Percentiles rank a stretch among this genome's conserved stretches.
phyloP scores from a whole-genome alignment of 2,888 invertebrate genomes.

The Homarus gammarus region DNA sequence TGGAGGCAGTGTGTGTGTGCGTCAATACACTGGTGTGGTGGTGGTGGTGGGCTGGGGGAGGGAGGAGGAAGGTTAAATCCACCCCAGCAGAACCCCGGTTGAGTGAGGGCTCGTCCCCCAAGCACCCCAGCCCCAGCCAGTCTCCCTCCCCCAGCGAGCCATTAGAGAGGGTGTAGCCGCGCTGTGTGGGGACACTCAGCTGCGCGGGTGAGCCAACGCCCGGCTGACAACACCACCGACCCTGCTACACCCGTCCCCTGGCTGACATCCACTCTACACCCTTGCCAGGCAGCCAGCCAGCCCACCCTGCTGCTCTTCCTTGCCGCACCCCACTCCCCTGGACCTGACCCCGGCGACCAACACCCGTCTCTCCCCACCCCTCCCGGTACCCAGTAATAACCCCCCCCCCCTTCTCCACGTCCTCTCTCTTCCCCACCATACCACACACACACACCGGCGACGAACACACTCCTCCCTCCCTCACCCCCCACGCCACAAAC shows the following conservation, averaged over 20 bases:
- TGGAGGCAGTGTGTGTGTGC: neutral
- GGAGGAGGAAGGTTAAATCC: neutral
- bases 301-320: neutral
- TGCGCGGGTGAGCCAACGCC: constrained; percentile 12
- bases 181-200: neutral
- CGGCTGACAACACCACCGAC: neutral
- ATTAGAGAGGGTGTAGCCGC: constrained; percentile 7
- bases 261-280: neutral
- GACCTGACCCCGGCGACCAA: neutral
- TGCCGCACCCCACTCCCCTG: neutral
- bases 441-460: neutral
- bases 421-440: no score
- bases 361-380: neutral
- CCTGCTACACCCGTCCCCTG: neutral
- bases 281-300: neutral
- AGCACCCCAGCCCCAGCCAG: neutral
- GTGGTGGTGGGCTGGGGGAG: neutral
- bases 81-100: no score
- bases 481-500: neutral
- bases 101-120: neutral
- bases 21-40: neutral
- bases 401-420: neutral
- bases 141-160: neutral
- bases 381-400: neutral
- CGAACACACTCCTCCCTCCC: neutral